Evolutionary conservation across 2,113 vertebrate species (phyloP).

Genomic region (Festucalex cinctus): DNA sequence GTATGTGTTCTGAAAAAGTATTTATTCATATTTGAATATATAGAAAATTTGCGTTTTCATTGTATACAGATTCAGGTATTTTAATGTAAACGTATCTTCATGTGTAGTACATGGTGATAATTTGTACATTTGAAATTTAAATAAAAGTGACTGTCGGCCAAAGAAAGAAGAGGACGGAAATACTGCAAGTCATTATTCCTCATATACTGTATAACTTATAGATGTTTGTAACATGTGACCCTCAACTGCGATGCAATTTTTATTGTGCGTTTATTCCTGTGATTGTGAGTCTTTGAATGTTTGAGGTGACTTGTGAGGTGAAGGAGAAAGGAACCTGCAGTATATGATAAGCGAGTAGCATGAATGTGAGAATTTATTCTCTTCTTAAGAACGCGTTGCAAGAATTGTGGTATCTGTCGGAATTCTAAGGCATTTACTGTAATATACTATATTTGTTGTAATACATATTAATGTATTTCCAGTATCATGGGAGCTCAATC

Average conservation of each 20-base stretch:
- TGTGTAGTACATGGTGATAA: slow-evolving; percentile 55
- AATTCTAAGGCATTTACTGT: slow-evolving; percentile 59
- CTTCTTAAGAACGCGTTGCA: slow-evolving; percentile 33
- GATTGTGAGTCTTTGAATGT: slow-evolving; percentile 67
- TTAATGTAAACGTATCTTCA: slow-evolving; percentile 62
- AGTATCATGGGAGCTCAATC: slow-evolving; percentile 55
- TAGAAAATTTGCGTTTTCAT: slow-evolving; percentile 55
- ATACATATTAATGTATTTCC: slow-evolving; percentile 58
- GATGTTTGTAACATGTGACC: slow-evolving; percentile 59
- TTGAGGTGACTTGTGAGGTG: slow-evolving; percentile 53
- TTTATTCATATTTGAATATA: slow-evolving; percentile 50
- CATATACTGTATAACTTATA: slow-evolving; percentile 31
- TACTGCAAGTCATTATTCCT: slow-evolving; percentile 53
- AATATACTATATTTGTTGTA: slow-evolving; percentile 61
- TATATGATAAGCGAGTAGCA: slow-evolving; percentile 43
- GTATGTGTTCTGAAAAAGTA: slow-evolving; percentile 37
- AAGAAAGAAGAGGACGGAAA: slow-evolving; percentile 64
- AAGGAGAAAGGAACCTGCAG: slow-evolving; percentile 41
- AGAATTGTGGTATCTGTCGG: slow-evolving; percentile 37
- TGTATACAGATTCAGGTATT: slow-evolving; percentile 65
- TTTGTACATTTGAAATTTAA: slow-evolving; percentile 47
- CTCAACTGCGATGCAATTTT: slow-evolving; percentile 64
- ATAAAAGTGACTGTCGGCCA: slow-evolving; percentile 71
- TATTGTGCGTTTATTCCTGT: slow-evolving; percentile 49
- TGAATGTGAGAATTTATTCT: slow-evolving; percentile 61